phyloP scores from a whole-genome alignment of 2,797 vertebrate genomes.

The Yasuhikotakia modesta region DNA sequence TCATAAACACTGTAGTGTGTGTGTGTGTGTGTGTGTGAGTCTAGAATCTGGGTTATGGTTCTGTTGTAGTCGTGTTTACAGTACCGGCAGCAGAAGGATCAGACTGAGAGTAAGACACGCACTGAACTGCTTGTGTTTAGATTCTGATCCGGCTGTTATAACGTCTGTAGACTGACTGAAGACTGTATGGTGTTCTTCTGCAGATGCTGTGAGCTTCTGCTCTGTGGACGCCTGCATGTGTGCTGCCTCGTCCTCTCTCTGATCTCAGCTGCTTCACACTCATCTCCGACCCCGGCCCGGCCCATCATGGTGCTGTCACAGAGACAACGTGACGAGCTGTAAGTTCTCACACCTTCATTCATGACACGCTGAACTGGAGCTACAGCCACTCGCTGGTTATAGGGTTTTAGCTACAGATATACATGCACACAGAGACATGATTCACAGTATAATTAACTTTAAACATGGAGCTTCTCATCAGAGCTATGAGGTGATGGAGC shows the following conservation, averaged over 20 bases:
- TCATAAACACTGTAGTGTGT: conserved; percentile 2
- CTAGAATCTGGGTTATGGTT: conserved; percentile 73
- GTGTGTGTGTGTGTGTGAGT: conserved; percentile 38
- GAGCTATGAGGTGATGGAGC: conserved; percentile 45
- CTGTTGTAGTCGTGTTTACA: conserved; percentile 59
- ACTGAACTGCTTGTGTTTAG: not conserved
- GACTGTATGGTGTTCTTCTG: conserved; percentile 29
- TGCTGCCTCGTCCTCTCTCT: conserved; percentile 74
- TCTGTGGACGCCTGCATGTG: conserved; percentile 85
- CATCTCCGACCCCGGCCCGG: conserved; percentile 71
- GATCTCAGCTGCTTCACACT: conserved; percentile 81
- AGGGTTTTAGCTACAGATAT: not conserved
- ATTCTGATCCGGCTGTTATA: not conserved
- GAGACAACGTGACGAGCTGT: conserved; percentile 99
- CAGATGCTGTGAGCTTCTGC: conserved; percentile 91
- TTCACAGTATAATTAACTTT: conserved; percentile 66
- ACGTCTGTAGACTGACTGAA: conserved; percentile 42
- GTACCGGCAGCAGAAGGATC: conserved; percentile 58
- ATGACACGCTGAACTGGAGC: not conserved
- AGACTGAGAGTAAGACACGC: conserved; percentile 2
- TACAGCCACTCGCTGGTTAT: not conserved
- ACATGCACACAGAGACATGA: no score
- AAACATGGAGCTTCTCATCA: conserved; percentile 52
- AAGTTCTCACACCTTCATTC: conserved; percentile 70
- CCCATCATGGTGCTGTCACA: conserved; percentile 98